These are phyloP conservation scores for Oligia strigilis DNA, from an alignment of 2,888 invertebrate genomes.

Conservation along the genomic window DNA sequence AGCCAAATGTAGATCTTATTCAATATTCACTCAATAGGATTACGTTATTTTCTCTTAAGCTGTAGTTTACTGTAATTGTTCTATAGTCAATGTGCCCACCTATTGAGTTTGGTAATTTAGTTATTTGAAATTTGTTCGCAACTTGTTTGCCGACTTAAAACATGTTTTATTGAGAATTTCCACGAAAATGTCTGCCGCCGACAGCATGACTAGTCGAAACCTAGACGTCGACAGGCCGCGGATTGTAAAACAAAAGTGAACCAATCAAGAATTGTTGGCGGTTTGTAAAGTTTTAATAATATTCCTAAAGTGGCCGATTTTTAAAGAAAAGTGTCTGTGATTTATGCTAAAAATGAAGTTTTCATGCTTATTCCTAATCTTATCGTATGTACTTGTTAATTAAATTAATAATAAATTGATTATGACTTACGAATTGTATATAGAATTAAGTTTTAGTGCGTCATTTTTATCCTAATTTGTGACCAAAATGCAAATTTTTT, in stretches of 20 bases:
- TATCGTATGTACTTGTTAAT: constrained; percentile 81
- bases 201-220: constrained; percentile 6
- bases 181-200: constrained; percentile 8
- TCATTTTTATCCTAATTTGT: constrained; percentile 82
- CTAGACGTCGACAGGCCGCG: constrained; percentile 4
- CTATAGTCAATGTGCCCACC: constrained; percentile 88
- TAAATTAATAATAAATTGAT: constrained; percentile 63
- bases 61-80: constrained; percentile 77
- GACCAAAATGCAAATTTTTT: constrained; percentile 82
- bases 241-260: constrained; percentile 19
- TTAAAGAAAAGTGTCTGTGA: constrained; percentile 88
- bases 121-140: constrained; percentile 72
- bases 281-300: constrained; percentile 66
- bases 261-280: constrained; percentile 37
- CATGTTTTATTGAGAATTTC: constrained; percentile 32
- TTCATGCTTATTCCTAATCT: constrained; percentile 88
- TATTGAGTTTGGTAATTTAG: constrained; percentile 80
- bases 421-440: constrained; percentile 82
- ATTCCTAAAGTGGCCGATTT: constrained; percentile 81
- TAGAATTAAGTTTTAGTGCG: constrained; percentile 82
- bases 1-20: constrained; percentile 71
- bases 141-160: constrained; percentile 57
- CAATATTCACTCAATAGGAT: constrained; percentile 71
- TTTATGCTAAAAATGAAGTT: constrained; percentile 87
- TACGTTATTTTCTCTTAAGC: constrained; percentile 71